phyloP scores from a whole-genome alignment of 2,797 vertebrate genomes.

The Hozukius guyotensis region DNA sequence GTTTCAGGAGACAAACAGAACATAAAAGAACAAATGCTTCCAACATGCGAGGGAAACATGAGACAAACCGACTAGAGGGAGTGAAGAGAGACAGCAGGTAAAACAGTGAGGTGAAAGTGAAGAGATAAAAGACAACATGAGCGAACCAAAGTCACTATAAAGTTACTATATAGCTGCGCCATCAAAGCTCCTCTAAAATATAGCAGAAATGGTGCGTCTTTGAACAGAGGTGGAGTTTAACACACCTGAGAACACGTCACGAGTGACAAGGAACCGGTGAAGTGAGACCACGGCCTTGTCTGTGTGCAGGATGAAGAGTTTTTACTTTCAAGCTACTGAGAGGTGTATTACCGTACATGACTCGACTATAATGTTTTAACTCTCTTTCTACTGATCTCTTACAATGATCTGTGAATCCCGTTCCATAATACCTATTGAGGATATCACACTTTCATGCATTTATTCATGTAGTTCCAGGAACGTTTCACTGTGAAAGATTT shows the following conservation, averaged over 20 bases:
- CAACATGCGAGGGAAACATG: not conserved
- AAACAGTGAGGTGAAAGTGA: not conserved
- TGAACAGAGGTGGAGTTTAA: not conserved
- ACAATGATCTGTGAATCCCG: not conserved
- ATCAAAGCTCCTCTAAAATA: not conserved
- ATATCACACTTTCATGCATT: not conserved
- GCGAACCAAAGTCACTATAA: not conserved
- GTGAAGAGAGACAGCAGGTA: not conserved
- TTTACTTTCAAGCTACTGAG: not conserved
- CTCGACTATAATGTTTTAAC: not conserved
- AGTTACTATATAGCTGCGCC: not conserved
- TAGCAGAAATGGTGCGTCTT: not conserved
- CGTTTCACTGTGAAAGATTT: not conserved
- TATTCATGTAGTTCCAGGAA: not conserved
- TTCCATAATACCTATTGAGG: not conserved
- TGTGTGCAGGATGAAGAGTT: not conserved
- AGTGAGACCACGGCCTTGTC: constrained; percentile 6
- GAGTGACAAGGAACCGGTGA: not conserved
- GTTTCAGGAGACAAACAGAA: constrained; percentile 40
- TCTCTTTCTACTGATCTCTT: not conserved
- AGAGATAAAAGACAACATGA: not conserved
- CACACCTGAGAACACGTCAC: constrained; percentile 13
- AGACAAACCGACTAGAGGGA: not conserved
- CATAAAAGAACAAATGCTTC: constrained; percentile 28
- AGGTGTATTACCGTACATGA: not conserved